Base-by-base conservation (phyloP, 1,140 invertebrate species). In the Drosophila serrata region DNA sequence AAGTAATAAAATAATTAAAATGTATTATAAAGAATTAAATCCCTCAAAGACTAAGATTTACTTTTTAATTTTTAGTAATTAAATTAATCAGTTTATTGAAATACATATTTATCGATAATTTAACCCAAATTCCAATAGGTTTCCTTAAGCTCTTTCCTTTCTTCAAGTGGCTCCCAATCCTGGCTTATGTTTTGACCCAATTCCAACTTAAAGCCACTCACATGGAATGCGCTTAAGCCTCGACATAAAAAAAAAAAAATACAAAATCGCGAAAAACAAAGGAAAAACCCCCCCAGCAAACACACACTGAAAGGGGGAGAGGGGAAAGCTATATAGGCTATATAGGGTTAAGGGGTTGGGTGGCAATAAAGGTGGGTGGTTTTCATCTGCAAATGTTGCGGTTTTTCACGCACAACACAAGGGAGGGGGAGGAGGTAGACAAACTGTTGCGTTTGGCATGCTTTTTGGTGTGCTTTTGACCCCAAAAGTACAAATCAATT, bases 401-500 rank as follows among this genome's bases (percentile, higher is more conserved):
- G 88, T 82, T 91, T 65, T 69, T 53, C 51, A 69, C 65, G 65
- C 65, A 69, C 65, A 67, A 67, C 46, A 53, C 27, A 43, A 57
- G 40, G 40, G 46, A 49, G 27, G 42, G n/a, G 33, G 11, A 49
- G 24, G 19, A 40, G 35, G n/a, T n/a, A 63, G 61, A 37, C 73
- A 68, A 76, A 76, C 73, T 76, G 76, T 72, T 79, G 84, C 84
- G 79, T 80, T 82, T 82, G 80, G 76, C 80, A 82, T 87, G 74
- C 51, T 55, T 82, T 82, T 82, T 53, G 73, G 59, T 65, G 64
- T 73, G 49, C 58, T 86, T 69, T 81, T 88, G 84, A 87, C 84
- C 84, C 84, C 84, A 88, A 87, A 87, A 88, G 84, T 90, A 88
- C 84, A 90, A 88, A 88, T 88, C 84, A 88, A 88, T 87, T 88